Evolutionary conservation across 2,797 vertebrate species (phyloP).

Genomic region (Euthynnus affinis): DNA sequence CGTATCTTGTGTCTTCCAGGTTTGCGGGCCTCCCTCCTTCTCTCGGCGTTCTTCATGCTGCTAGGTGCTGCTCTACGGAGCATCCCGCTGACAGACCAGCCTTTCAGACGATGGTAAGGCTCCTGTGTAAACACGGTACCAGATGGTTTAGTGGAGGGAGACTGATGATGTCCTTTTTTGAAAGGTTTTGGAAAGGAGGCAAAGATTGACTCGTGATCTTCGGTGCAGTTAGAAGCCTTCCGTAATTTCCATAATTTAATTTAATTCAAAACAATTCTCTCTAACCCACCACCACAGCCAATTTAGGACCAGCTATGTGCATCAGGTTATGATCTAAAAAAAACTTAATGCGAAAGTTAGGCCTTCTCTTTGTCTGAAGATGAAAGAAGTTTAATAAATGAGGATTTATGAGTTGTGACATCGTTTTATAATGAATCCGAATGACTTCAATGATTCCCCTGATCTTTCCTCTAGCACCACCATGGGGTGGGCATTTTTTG

Average conservation of each 20-base stretch:
- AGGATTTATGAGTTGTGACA: conserved; percentile 5
- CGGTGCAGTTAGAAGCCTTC: conserved; percentile 5
- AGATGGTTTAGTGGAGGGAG: not conserved
- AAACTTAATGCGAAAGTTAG: not conserved
- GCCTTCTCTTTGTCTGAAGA: not conserved
- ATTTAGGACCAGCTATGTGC: not conserved
- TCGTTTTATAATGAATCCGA: too few relatives aligned
- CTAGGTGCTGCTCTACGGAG: conserved; percentile 91
- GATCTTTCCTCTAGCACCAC: too few relatives aligned
- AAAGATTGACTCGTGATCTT: conserved; percentile 13
- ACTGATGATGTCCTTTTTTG: conserved; percentile 1
- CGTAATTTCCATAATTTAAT: conserved; percentile 24
- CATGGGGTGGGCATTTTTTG: too few relatives aligned
- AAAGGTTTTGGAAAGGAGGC: conserved; percentile 7
- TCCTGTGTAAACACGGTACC: conserved; percentile 1
- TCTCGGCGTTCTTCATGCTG: conserved; percentile 93
- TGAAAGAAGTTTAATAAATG: not conserved
- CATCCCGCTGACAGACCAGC: conserved; percentile 89
- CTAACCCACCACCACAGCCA: not conserved
- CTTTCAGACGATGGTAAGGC: conserved; percentile 92
- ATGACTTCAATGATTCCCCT: too few relatives aligned
- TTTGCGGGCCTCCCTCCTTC: conserved; percentile 92
- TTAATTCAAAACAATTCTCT: conserved; percentile 1
- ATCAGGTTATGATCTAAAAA: conserved; percentile 14
- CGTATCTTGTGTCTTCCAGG: conserved; percentile 80